Percentiles rank a stretch among this genome's conserved stretches.
Conservation (phyloP, 1,140 invertebrate genomes). For the Pseudoatta argentina region DNA sequence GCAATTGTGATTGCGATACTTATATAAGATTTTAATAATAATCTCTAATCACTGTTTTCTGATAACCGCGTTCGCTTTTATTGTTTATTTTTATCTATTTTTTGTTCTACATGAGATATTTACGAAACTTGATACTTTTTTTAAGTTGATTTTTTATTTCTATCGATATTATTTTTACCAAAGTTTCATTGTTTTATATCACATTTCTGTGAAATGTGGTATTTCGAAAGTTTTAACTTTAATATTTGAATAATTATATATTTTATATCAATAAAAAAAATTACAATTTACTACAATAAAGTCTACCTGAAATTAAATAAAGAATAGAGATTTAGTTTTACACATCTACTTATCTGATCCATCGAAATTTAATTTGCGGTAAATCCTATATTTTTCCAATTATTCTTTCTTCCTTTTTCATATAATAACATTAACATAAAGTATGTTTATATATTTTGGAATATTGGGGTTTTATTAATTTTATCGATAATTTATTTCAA, state of each 20-base stretch:
- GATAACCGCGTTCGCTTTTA: too few relatives aligned
- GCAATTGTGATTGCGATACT: too few relatives aligned
- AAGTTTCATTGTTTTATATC: neutral
- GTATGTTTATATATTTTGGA: neutral
- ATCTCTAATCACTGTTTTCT: too few relatives aligned
- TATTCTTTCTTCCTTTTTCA: neutral
- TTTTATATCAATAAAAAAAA: neutral
- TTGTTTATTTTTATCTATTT: too few relatives aligned
- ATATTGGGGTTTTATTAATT: neutral
- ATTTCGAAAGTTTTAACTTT: neutral
- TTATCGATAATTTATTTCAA: neutral
- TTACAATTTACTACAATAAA: neutral
- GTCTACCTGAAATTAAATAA: neutral
- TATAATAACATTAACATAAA: neutral
- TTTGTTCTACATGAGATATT: neutral
- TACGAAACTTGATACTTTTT: neutral
- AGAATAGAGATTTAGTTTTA: neutral
- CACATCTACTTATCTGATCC: neutral
- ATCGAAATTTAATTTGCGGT: neutral
- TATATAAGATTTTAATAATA: too few relatives aligned
- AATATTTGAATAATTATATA: slow-evolving; percentile 7
- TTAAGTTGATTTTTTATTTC: neutral
- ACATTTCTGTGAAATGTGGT: neutral
- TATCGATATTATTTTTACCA: neutral
- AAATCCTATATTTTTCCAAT: neutral